These are phyloP conservation scores for Mythimna vitellina DNA, from an alignment of 2,888 invertebrate genomes.

Conservation along the genomic window DNA sequence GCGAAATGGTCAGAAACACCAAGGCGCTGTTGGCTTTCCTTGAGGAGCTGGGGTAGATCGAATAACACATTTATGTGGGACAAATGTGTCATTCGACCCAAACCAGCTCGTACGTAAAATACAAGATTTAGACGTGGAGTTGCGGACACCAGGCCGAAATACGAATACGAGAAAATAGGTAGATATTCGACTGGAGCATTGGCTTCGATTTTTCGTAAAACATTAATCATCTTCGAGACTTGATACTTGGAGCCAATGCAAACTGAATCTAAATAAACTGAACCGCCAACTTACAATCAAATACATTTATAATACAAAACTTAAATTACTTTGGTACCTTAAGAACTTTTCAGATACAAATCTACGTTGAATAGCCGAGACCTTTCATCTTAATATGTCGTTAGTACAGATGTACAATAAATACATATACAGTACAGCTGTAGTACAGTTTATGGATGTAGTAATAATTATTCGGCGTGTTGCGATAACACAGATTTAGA, in stretches of 20 bases:
- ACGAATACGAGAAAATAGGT: too few relatives aligned
- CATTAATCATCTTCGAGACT: slow-evolving; percentile 11
- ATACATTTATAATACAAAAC: slow-evolving; percentile 14
- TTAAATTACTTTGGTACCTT: slow-evolving; percentile 24
- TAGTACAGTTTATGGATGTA: slow-evolving; percentile 74
- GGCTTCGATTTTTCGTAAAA: neutral
- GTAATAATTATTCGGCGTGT: slow-evolving; percentile 89
- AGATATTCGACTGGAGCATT: neutral
- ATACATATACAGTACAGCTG: slow-evolving; percentile 25
- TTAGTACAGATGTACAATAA: slow-evolving; percentile 26
- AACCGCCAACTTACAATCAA: neutral
- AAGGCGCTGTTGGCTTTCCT: too few relatives aligned
- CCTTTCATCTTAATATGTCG: slow-evolving; percentile 45
- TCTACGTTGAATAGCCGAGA: slow-evolving; percentile 48
- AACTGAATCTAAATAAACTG: neutral
- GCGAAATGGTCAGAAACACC: too few relatives aligned
- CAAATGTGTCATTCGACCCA: too few relatives aligned
- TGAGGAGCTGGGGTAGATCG: too few relatives aligned
- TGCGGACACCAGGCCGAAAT: too few relatives aligned
- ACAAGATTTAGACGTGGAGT: too few relatives aligned
- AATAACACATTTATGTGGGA: too few relatives aligned
- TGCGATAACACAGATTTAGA: slow-evolving; percentile 90
- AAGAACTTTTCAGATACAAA: slow-evolving; percentile 44
- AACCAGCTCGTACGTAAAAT: too few relatives aligned
- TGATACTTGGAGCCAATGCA: neutral